phyloP scores from a whole-genome alignment of 2,113 vertebrate genomes.

The Limanda limanda region DNA sequence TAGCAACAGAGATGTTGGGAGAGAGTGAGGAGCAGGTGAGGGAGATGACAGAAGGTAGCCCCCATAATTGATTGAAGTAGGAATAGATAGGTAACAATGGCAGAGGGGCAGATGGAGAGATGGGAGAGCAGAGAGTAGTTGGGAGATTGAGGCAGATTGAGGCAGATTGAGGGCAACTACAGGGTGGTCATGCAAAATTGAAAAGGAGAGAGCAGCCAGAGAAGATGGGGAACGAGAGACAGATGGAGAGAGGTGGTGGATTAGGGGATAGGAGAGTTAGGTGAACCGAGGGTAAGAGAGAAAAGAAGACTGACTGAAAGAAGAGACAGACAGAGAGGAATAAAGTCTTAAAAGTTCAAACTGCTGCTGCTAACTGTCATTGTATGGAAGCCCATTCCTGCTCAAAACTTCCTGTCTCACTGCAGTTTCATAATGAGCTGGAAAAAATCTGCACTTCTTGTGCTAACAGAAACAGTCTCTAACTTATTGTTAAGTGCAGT shows the following conservation, averaged over 20 bases:
- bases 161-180: neutral
- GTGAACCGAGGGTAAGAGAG: constrained; percentile 1
- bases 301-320: neutral
- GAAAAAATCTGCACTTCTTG: neutral
- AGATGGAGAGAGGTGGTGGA: constrained; percentile 2
- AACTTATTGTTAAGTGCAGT: too few relatives aligned
- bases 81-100: constrained; percentile 11
- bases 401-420: too few relatives aligned
- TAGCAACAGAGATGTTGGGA: neutral
- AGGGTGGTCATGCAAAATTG: constrained; percentile 1
- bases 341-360: neutral
- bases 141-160: neutral
- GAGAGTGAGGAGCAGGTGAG: constrained; percentile 1
- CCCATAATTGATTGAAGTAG: neutral
- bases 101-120: constrained; percentile 17
- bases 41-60: constrained; percentile 6
- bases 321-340: neutral
- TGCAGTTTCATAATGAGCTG: too few relatives aligned
- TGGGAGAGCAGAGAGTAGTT: neutral
- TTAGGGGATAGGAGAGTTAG: neutral
- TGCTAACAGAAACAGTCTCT: too few relatives aligned
- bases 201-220: neutral
- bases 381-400: neutral
- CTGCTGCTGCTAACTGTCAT: neutral
- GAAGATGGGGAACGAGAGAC: too few relatives aligned